Conservation (phyloP, 1,140 invertebrate genomes). For the Megathymus violae region DNA sequence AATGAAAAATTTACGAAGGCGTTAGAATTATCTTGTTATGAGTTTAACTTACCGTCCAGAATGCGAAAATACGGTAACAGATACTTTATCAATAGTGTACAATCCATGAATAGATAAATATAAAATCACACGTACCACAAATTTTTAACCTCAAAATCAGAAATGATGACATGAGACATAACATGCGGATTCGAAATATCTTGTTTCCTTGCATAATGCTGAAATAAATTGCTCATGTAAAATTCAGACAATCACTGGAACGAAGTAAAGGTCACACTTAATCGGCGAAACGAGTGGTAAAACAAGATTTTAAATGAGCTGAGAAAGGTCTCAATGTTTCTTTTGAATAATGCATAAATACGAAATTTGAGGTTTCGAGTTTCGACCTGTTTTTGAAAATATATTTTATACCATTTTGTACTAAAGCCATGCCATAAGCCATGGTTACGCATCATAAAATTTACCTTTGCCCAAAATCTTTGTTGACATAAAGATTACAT, state of each 20-base stretch:
- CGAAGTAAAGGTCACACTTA: slow-evolving; percentile 26
- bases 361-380: slow-evolving; percentile 3
- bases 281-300: slow-evolving; percentile 6
- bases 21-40: too few species aligned
- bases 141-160: too few species aligned
- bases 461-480: background rate
- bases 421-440: background rate
- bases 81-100: too few species aligned
- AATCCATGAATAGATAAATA: too few species aligned
- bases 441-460: background rate
- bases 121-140: too few species aligned
- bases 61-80: too few species aligned
- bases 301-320: slow-evolving; percentile 28
- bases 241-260: slow-evolving; percentile 27
- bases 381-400: background rate
- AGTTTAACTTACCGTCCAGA: too few species aligned
- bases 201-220: background rate
- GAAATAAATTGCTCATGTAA: slow-evolving; percentile 13
- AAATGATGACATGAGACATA: too few species aligned
- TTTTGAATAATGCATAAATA: slow-evolving; percentile 24
- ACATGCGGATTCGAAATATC: background rate
- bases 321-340: slow-evolving; percentile 17
- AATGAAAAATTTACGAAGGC: too few species aligned
- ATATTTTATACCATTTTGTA: background rate
- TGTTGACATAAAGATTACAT: background rate